Percentiles rank a stretch among this genome's conserved stretches.
phyloP scores from a whole-genome alignment of 2,113 vertebrate genomes.

The Macrotis lagotis region DNA sequence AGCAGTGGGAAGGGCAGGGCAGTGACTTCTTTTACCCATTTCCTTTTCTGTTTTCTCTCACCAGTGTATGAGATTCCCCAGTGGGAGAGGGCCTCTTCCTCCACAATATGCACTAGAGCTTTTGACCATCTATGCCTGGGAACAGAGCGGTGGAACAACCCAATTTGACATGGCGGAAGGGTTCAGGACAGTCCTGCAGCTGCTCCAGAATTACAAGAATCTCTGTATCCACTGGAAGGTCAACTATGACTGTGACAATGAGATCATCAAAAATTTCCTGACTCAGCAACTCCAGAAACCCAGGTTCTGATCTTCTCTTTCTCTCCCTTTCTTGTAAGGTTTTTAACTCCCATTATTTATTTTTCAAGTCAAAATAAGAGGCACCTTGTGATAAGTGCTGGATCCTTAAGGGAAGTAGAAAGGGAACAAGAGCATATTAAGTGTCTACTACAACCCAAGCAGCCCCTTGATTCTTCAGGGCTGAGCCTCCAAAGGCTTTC shows the following conservation, averaged over 20 bases:
- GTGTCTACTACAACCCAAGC: not conserved
- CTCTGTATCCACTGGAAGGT: slow-evolving; percentile 70
- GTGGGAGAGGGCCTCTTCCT: slow-evolving; percentile 43
- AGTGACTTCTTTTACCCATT: not conserved
- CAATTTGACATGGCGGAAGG: slow-evolving; percentile 68
- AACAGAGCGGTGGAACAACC: not conserved
- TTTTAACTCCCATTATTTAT: not conserved
- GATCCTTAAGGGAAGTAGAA: not conserved
- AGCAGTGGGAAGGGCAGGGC: not conserved
- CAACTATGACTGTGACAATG: slow-evolving; percentile 18
- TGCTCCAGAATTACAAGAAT: slow-evolving; percentile 58
- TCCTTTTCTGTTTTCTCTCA: not conserved
- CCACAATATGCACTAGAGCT: slow-evolving; percentile 74
- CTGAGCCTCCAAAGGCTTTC: too few relatives aligned
- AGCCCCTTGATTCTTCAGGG: too few relatives aligned
- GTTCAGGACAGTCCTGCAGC: slow-evolving; percentile 72
- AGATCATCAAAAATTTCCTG: slow-evolving; percentile 29
- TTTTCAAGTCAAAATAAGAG: not conserved
- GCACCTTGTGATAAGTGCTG: not conserved
- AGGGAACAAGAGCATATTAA: not conserved
- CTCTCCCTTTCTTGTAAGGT: fast-evolving
- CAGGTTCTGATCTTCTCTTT: slow-evolving; percentile 28
- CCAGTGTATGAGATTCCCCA: slow-evolving; percentile 31
- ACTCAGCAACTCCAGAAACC: slow-evolving; percentile 49
- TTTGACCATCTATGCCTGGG: slow-evolving; percentile 75